A percentile compares a stretch with the other conserved stretches of the same genome.
These are phyloP conservation scores for Anastrepha ludens DNA, from an alignment of 1,140 invertebrate species.

Conservation along the genomic window DNA sequence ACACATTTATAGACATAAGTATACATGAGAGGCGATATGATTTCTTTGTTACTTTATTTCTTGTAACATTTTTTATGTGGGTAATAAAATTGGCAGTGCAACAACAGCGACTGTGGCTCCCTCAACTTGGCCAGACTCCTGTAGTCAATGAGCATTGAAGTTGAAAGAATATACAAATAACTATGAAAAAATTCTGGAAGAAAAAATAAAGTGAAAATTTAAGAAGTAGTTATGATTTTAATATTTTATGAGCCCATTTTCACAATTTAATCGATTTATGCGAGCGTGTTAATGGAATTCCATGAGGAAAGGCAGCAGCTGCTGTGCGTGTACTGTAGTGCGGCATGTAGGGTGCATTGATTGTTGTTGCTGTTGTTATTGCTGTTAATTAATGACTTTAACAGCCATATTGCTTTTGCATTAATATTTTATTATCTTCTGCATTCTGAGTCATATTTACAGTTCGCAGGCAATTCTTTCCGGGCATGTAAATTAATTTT, in stretches of 20 bases:
- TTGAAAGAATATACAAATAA: constrained; percentile 35
- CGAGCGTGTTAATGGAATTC: constrained; percentile 46
- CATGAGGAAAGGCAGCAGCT: not conserved
- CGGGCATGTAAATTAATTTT: not conserved
- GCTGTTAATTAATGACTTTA: constrained; percentile 38
- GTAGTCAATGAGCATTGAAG: constrained; percentile 22
- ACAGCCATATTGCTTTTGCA: constrained; percentile 33
- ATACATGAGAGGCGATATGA: not conserved
- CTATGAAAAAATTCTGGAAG: constrained; percentile 32
- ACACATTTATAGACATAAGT: too few species aligned
- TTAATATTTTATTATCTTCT: constrained; percentile 7
- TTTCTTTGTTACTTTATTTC: not conserved
- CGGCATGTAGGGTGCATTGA: not conserved
- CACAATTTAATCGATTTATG: constrained; percentile 49
- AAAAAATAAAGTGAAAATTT: constrained; percentile 9
- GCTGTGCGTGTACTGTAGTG: not conserved
- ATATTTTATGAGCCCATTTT: constrained; percentile 51
- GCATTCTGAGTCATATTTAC: constrained; percentile 11
- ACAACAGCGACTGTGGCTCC: not conserved
- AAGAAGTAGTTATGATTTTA: constrained; percentile 50
- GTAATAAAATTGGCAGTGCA: constrained; percentile 35
- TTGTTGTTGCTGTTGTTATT: not conserved
- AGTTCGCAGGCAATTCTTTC: not conserved
- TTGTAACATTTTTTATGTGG: constrained; percentile 37
- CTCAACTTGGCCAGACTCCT: not conserved